Evolutionary conservation across 2,113 vertebrate species (phyloP).

Genomic region (Poeciliopsis retropinna): DNA sequence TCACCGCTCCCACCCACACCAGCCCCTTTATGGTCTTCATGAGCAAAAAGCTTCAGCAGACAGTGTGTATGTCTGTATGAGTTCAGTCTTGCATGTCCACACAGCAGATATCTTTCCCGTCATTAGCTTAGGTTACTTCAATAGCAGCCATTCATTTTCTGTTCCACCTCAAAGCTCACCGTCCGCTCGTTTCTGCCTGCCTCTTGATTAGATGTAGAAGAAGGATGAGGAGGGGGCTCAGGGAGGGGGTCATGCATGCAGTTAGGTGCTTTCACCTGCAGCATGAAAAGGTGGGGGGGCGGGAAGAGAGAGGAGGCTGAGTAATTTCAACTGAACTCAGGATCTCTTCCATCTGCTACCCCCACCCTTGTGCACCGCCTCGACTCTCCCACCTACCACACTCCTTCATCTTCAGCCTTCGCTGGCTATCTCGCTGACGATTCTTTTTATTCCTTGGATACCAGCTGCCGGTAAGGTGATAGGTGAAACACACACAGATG

Average conservation of each 20-base stretch:
- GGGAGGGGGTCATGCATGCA: slow-evolving; percentile 21
- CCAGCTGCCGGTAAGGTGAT: slow-evolving; percentile 77
- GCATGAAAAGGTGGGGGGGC: background rate
- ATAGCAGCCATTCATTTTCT: slow-evolving; percentile 52
- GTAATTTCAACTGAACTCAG: slow-evolving; percentile 43
- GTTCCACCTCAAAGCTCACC: slow-evolving; percentile 19
- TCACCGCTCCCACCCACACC: background rate
- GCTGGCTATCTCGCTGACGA: slow-evolving; percentile 38
- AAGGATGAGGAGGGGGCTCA: background rate
- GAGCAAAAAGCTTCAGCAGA: slow-evolving; percentile 34
- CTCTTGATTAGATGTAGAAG: slow-evolving; percentile 41
- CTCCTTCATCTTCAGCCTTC: slow-evolving; percentile 25
- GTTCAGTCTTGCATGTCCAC: slow-evolving; percentile 29
- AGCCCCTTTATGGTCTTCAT: slow-evolving; percentile 23
- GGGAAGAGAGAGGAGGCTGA: background rate
- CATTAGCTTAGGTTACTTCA: slow-evolving; percentile 56
- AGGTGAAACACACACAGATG: slow-evolving; percentile 42
- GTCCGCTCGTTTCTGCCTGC: slow-evolving; percentile 30
- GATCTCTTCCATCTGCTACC: slow-evolving; percentile 58
- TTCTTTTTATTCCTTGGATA: slow-evolving; percentile 58
- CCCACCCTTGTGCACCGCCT: background rate
- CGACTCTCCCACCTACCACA: slow-evolving; percentile 26
- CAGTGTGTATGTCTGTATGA: slow-evolving; percentile 12
- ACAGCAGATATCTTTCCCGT: slow-evolving; percentile 20
- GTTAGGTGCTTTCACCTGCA: slow-evolving; percentile 67